phyloP scores from a whole-genome alignment of 2,888 invertebrate species.

The Temnothorax unifasciatus region DNA sequence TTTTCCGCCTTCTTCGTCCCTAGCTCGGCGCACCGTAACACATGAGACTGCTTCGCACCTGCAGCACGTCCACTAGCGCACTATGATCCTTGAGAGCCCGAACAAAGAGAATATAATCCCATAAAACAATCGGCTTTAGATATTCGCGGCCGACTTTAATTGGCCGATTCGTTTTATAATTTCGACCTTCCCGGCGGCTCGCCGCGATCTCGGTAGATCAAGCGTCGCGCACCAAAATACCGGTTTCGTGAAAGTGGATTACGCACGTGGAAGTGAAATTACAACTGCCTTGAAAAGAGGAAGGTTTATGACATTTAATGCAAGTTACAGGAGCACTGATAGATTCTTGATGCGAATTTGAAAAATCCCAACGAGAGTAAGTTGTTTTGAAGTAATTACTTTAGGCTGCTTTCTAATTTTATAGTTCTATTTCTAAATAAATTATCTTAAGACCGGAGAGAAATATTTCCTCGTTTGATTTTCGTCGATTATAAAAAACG shows the following conservation, averaged over 20 bases:
- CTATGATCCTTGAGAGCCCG: conserved; percentile 40
- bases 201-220: conserved; percentile 7
- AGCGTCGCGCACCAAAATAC: conserved; percentile 30
- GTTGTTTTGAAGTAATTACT: conserved; percentile 20
- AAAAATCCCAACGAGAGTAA: not conserved
- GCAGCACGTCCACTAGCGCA: conserved; percentile 55
- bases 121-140: conserved; percentile 8
- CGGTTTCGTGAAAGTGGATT: conserved; percentile 58
- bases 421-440: conserved; percentile 11
- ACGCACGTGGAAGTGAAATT: conserved; percentile 53
- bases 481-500: not conserved
- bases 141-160: conserved; percentile 23
- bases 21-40: conserved; percentile 50
- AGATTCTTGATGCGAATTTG: not conserved
- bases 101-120: not conserved
- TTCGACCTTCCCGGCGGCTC: not conserved
- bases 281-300: conserved; percentile 38
- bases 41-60: conserved; percentile 64
- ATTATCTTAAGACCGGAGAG: not conserved
- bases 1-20: conserved; percentile 35
- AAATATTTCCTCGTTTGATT: conserved; percentile 12
- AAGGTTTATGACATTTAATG: conserved; percentile 45
- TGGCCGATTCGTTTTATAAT: conserved; percentile 35
- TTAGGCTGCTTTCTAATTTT: conserved; percentile 36
- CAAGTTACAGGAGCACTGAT: not conserved